phyloP scores from a whole-genome alignment of 64 coral and sea anemone species.

The Hydrozoanthus tunicans region DNA sequence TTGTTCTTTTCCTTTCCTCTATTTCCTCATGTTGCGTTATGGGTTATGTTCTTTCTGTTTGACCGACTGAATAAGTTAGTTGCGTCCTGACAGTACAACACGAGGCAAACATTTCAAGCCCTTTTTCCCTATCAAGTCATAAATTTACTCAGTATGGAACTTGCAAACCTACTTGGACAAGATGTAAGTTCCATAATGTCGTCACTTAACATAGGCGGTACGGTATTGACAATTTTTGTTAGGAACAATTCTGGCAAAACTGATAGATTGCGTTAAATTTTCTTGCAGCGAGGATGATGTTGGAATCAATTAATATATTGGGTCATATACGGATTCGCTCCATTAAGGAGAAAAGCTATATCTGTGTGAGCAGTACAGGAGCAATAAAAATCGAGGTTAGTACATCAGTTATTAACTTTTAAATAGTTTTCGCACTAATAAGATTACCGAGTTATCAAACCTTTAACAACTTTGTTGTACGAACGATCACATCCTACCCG shows the following conservation, averaged over 20 bases:
- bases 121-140: too few relatives aligned
- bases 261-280: neutral
- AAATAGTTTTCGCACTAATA: neutral
- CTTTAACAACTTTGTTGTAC: neutral
- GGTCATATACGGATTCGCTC: slow-evolving; percentile 75
- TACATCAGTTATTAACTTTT: neutral
- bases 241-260: neutral
- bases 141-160: too few relatives aligned
- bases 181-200: too few relatives aligned
- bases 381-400: slow-evolving; percentile 56
- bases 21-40: too few relatives aligned
- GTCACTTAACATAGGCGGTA: too few relatives aligned
- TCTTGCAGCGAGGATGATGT: slow-evolving; percentile 44
- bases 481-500: neutral
- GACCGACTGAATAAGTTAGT: too few relatives aligned
- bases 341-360: slow-evolving; percentile 55
- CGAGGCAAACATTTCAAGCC: too few relatives aligned
- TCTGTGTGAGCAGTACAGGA: slow-evolving; percentile 57
- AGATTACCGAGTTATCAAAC: neutral
- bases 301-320: slow-evolving; percentile 64
- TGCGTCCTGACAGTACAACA: too few relatives aligned
- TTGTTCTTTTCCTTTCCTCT: too few relatives aligned
- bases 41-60: too few relatives aligned
- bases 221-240: neutral
- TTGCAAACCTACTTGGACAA: too few relatives aligned